Evolutionary conservation across 2,797 vertebrate species (phyloP).

Genomic region (Malurus leucopterus): DNA sequence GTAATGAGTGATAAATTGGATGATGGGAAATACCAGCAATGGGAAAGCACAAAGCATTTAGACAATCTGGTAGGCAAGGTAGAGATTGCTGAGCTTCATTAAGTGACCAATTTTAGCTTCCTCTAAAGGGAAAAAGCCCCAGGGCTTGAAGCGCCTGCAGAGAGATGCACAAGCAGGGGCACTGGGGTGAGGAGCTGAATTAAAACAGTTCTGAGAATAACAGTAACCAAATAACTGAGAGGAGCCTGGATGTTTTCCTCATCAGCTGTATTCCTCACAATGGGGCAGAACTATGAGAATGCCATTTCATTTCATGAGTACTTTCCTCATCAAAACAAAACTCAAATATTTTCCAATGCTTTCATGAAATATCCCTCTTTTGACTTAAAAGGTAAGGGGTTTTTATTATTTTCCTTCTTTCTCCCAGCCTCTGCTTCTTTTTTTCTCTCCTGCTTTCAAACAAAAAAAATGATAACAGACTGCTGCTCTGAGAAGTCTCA

Average conservation of each 20-base stretch:
- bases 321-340: neutral
- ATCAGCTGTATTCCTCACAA: neutral
- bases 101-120: neutral
- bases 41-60: neutral
- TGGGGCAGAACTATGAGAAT: neutral
- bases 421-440: neutral
- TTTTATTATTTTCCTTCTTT: neutral
- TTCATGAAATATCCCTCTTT: neutral
- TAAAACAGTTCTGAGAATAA: neutral
- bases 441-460: neutral
- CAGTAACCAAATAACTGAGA: neutral
- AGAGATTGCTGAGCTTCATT: slow-evolving; percentile 11
- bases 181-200: neutral
- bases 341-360: neutral
- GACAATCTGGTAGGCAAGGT: neutral
- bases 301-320: neutral
- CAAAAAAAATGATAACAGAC: neutral
- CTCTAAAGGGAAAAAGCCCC: neutral
- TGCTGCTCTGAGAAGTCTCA: neutral
- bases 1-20: neutral
- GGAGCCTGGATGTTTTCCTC: neutral
- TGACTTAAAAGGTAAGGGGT: neutral
- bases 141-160: neutral
- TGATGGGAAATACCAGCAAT: neutral
- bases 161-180: neutral